Evolutionary conservation across 2,888 invertebrate species (phyloP).

Genomic region (Mythimna loreyi): DNA sequence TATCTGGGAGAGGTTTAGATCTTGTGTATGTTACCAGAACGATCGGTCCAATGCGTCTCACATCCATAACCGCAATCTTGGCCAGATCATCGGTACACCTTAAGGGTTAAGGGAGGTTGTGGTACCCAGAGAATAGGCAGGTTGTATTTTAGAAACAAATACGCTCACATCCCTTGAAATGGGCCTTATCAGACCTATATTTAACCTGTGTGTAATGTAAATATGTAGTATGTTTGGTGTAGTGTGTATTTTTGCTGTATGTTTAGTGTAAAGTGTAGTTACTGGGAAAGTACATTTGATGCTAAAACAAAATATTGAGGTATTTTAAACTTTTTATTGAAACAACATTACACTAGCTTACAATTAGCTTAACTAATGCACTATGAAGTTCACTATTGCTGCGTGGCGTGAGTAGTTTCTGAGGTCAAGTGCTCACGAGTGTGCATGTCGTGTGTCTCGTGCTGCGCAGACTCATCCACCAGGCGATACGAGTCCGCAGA

Average conservation of each 20-base stretch:
- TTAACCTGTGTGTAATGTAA: too few relatives aligned
- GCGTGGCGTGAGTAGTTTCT: conserved; percentile 63
- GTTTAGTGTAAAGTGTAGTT: conserved; percentile 4
- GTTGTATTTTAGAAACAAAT: not conserved
- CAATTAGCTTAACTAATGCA: conserved; percentile 47
- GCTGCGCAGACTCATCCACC: conserved; percentile 67
- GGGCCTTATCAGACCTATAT: not conserved
- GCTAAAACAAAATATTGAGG: conserved; percentile 1
- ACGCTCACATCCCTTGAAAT: not conserved
- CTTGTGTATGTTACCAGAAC: too few relatives aligned
- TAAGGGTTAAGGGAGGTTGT: too few relatives aligned
- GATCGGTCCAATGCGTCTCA: too few relatives aligned
- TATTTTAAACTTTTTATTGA: conserved; percentile 42
- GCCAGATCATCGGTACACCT: too few relatives aligned
- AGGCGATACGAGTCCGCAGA: conserved; percentile 70
- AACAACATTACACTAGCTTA: conserved; percentile 41
- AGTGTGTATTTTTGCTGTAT: not conserved
- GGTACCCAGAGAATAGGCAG: too few relatives aligned
- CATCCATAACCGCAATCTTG: too few relatives aligned
- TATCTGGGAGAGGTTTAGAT: too few relatives aligned
- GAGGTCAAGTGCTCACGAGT: conserved; percentile 64
- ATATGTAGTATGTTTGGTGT: too few relatives aligned
- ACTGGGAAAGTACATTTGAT: not conserved
- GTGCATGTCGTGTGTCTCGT: conserved; percentile 62
- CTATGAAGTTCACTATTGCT: conserved; percentile 49